Evolutionary conservation across 2,797 vertebrate genomes (phyloP).

Genomic region (Eulemur coronatus): DNA sequence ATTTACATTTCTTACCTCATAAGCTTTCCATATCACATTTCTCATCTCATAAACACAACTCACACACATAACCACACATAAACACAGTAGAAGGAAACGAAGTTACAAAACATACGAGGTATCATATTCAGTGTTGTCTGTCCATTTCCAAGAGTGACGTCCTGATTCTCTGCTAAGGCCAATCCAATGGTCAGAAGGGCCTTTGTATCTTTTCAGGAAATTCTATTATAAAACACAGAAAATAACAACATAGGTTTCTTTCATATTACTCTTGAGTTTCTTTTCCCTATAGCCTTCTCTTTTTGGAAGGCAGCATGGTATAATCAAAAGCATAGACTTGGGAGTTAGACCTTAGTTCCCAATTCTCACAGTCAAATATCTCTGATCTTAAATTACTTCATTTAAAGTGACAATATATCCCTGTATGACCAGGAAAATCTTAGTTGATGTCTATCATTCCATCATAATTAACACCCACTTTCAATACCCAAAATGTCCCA

Average conservation of each 20-base stretch:
- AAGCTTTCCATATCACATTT: background rate
- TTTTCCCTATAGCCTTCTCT: background rate
- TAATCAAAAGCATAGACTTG: background rate
- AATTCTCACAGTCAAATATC: background rate
- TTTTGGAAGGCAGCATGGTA: accelerated
- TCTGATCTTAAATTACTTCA: background rate
- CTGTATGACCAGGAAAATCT: background rate
- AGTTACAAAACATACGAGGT: background rate
- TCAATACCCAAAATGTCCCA: background rate
- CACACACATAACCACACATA: background rate
- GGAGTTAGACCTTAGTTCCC: background rate
- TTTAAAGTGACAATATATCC: background rate
- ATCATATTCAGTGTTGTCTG: background rate
- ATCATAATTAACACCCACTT: background rate
- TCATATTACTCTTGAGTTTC: background rate
- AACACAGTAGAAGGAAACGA: background rate
- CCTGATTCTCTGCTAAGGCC: conserved; percentile 23
- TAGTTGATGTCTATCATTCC: background rate
- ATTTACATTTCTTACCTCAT: background rate
- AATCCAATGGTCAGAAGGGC: background rate
- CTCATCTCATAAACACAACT: background rate
- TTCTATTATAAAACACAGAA: conserved; percentile 32
- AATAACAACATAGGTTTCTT: background rate
- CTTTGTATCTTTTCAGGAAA: conserved; percentile 45
- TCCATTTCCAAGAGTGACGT: background rate